Base-by-base conservation (phyloP, 2,888 invertebrate species). In the Drosophila nr. fundita region DNA sequence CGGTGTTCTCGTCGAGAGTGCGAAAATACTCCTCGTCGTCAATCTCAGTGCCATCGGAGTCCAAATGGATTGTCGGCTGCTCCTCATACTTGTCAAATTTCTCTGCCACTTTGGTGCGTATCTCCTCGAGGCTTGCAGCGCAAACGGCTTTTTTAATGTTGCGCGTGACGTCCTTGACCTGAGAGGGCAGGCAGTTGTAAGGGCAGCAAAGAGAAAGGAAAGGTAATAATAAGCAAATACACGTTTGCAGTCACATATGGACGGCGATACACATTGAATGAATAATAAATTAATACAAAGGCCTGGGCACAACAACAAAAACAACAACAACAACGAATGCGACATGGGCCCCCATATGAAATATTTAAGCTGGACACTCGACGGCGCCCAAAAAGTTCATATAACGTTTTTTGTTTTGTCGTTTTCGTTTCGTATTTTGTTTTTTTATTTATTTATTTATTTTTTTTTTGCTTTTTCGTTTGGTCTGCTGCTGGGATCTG, bases 1-100 rank as follows among this genome's bases (percentile, higher is more conserved):
- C 96, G 24, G 98, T 97, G 90, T 98, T 97, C 78, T 96, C 96
- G 87, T 98, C 98, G 76, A 98, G 94, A 4, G 98, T 98, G 55
- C 96, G 96, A 93, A 98, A 98, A 93, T 98, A 98, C 92, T 98
- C 98, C 92, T 98, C 98, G 91, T 98, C 98, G 88, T 98, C 98
- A 58, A 98, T 97, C 94, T 98, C 98, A 0, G 98, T 98, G 38
- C 98, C 98, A 94, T 98, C 98, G 57, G 95, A 96, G 92, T 98
- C 98, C 82, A 98, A 94, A 45, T 98, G 98, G 68, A 98, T 96
- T 62, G 96, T 97, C 68, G 97, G 94, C 75, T 94, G 91, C 52
- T 94, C 94, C 79, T 95, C 95, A 76, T 94, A 94, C 64, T 94
- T 93, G 30, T 95, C 95, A 79, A 97, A 94, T 92, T 97, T 96